Percentiles rank a stretch among this genome's conserved stretches.
Conservation (phyloP, 2,797 vertebrate species). For the Stomatorhinus walkeri region DNA sequence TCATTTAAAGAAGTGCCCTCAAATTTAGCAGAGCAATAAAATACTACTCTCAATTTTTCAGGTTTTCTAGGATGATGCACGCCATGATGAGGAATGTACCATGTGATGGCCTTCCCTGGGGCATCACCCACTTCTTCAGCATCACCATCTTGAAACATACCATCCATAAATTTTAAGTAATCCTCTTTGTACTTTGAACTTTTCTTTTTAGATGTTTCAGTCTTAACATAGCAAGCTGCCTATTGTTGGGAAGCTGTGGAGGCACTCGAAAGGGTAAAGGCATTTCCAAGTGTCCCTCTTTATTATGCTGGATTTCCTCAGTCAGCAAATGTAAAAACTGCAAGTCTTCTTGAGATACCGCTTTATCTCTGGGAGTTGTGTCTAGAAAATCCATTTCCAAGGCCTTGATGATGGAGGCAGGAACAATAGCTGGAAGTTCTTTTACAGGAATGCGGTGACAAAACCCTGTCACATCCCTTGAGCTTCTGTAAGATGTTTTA, state of each 20-base stretch:
- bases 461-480: background rate
- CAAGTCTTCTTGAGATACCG: no score
- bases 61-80: background rate
- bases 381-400: no score
- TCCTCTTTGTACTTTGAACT: background rate
- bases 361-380: no score
- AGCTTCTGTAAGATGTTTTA: background rate
- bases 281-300: conserved; percentile 29
- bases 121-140: background rate
- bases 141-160: background rate
- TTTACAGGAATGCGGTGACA: background rate
- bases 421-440: no score
- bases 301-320: background rate
- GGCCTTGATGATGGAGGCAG: no score
- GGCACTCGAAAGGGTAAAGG: conserved; percentile 15
- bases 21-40: background rate
- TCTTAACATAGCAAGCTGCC: background rate
- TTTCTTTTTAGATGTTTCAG: background rate
- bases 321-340: background rate
- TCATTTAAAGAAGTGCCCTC: background rate
- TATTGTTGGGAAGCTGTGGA: conserved; percentile 11
- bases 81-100: background rate
- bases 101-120: background rate
- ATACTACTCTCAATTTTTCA: background rate
- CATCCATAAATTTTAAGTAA: background rate